Evolutionary conservation across 2,888 invertebrate species (phyloP).

Genomic region (Scrobipalpa costella): DNA sequence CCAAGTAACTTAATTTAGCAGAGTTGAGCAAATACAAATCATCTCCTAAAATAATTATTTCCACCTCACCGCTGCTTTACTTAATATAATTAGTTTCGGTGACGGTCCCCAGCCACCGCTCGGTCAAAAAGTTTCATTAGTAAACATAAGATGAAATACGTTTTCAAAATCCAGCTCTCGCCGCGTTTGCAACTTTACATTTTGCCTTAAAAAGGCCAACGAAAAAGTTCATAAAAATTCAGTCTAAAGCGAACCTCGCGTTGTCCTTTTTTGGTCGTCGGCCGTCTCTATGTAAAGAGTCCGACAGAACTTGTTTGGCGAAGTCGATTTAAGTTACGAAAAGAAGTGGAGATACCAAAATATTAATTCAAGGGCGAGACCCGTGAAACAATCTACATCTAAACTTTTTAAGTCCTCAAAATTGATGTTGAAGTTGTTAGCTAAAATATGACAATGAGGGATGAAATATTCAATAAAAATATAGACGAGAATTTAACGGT

Average conservation of each 20-base stretch:
- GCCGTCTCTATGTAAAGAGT: constrained; percentile 48
- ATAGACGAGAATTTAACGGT: not conserved
- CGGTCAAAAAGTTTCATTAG: constrained; percentile 17
- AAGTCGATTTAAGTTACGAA: constrained; percentile 76
- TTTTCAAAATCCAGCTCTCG: constrained; percentile 53
- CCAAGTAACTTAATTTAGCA: constrained; percentile 1
- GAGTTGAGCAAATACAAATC: constrained; percentile 1
- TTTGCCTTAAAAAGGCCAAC: constrained; percentile 61
- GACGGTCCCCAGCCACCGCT: not conserved
- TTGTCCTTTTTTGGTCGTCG: constrained; percentile 61
- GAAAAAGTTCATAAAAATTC: constrained; percentile 74
- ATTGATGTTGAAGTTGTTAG: constrained; percentile 17
- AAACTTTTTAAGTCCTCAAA: constrained; percentile 19
- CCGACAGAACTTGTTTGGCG: constrained; percentile 64
- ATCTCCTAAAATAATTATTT: not conserved
- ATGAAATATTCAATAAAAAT: constrained; percentile 12
- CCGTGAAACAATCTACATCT: constrained; percentile 32
- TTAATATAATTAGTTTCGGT: constrained; percentile 11
- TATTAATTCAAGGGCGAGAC: constrained; percentile 43
- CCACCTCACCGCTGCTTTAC: constrained; percentile 3
- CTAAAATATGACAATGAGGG: constrained; percentile 7
- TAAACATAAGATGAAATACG: constrained; percentile 48
- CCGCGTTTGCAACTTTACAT: constrained; percentile 57
- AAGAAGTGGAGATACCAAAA: constrained; percentile 48
- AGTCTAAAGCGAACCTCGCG: constrained; percentile 44